Evolutionary conservation across 2,113 vertebrate species (phyloP).

Genomic region (Strix uralensis): DNA sequence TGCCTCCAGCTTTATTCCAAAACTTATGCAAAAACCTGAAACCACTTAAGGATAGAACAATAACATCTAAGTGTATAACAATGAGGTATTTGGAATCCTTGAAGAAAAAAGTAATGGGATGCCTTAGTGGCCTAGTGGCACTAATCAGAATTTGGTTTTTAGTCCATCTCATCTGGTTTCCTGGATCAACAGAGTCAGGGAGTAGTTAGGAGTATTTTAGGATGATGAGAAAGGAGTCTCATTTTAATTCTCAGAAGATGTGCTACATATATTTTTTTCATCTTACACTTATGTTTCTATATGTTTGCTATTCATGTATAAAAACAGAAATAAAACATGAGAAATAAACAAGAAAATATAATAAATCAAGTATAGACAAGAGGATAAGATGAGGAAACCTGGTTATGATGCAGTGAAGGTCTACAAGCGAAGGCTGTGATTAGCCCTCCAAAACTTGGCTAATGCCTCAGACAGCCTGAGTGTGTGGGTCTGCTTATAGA

Average conservation of each 20-base stretch:
- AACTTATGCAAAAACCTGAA: slow-evolving; percentile 48
- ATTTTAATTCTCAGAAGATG: background rate
- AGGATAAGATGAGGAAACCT: background rate
- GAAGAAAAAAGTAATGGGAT: background rate
- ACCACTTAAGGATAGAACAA: slow-evolving; percentile 40
- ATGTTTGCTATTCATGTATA: background rate
- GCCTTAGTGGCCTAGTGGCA: background rate
- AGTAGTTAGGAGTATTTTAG: background rate
- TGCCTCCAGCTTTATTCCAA: slow-evolving; percentile 50
- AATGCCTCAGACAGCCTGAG: background rate
- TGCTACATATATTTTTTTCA: background rate
- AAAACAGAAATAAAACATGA: background rate
- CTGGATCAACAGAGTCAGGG: background rate
- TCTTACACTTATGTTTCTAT: background rate
- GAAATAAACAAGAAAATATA: background rate
- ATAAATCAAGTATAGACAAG: background rate
- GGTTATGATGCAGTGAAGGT: background rate
- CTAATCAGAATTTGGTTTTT: background rate
- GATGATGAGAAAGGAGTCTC: background rate
- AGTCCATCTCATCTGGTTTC: background rate
- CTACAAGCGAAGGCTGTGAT: background rate
- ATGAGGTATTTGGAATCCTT: background rate
- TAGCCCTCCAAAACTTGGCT: background rate
- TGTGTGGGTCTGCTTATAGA: background rate
- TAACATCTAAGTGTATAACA: slow-evolving; percentile 31